A percentile compares a stretch with the other conserved stretches of the same genome.
Conservation (phyloP, 2,113 vertebrate genomes). For the Sceloporus undulatus region DNA sequence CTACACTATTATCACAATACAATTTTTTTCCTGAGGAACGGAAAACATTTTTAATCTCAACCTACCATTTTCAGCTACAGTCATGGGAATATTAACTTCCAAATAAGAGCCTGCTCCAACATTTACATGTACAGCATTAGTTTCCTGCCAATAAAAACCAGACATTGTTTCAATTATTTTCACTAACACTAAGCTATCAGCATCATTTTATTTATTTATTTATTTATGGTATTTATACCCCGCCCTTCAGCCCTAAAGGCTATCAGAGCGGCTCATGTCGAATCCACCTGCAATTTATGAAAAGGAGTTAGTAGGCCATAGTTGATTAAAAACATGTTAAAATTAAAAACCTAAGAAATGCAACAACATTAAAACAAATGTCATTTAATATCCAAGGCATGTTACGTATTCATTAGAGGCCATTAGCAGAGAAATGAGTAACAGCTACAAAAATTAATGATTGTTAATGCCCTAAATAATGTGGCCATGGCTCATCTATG, state of each 20-base stretch:
- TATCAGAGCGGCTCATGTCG: neutral
- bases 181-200: neutral
- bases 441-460: neutral
- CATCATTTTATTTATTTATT: neutral
- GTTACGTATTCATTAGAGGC: neutral
- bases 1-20: neutral
- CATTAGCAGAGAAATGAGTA: neutral
- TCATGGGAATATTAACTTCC: slow-evolving; percentile 99
- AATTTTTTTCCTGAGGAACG: neutral
- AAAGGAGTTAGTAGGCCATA: fast-evolving
- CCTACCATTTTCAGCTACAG: slow-evolving; percentile 92
- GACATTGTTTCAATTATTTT: neutral
- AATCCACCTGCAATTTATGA: neutral
- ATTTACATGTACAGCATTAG: slow-evolving; percentile 98
- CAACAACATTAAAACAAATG: neutral
- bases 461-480: neutral
- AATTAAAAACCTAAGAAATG: neutral
- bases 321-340: slow-evolving; percentile 9
- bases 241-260: too few species aligned
- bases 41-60: slow-evolving; percentile 10
- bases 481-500: neutral
- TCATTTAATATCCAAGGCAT: neutral
- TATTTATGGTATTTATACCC: too few species aligned
- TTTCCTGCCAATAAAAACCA: slow-evolving; percentile 84
- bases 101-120: slow-evolving; percentile 99